Evolutionary conservation across 2,113 vertebrate genomes (phyloP).

Genomic region (Campylomormyrus numenius): DNA sequence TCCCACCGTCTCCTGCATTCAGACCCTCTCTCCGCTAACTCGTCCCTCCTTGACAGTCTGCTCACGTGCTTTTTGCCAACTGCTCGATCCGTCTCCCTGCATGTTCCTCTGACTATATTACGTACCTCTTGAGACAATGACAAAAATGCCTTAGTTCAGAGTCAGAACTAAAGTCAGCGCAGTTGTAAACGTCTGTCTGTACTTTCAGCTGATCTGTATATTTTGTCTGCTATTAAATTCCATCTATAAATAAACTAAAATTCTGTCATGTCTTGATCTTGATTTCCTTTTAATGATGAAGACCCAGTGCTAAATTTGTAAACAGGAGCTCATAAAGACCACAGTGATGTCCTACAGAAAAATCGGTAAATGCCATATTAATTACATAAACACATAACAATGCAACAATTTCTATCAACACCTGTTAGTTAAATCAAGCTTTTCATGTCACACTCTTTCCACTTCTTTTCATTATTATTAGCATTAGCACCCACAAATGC

Average conservation of each 20-base stretch:
- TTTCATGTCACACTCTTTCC: background rate
- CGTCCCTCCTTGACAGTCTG: background rate
- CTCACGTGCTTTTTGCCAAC: background rate
- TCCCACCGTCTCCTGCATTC: background rate
- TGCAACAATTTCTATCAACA: background rate
- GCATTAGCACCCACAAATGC: background rate
- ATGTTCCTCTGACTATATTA: slow-evolving; percentile 53
- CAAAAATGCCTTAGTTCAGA: slow-evolving; percentile 49
- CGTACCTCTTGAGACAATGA: slow-evolving; percentile 49
- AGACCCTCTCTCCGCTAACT: background rate
- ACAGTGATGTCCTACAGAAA: background rate
- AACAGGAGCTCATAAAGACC: background rate
- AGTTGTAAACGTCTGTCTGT: slow-evolving; percentile 42
- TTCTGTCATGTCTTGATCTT: background rate
- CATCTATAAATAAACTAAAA: slow-evolving; percentile 55
- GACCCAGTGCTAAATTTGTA: background rate
- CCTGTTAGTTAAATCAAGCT: background rate
- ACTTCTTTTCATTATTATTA: background rate
- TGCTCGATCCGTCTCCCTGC: slow-evolving; percentile 53
- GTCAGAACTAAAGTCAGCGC: slow-evolving; percentile 47
- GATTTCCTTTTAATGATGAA: background rate
- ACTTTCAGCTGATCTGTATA: slow-evolving; percentile 63
- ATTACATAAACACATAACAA: background rate
- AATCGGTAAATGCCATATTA: background rate
- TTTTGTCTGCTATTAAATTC: slow-evolving; percentile 66